phyloP scores from a whole-genome alignment of 2,113 vertebrate genomes.

The Pomatorhinus ruficollis region DNA sequence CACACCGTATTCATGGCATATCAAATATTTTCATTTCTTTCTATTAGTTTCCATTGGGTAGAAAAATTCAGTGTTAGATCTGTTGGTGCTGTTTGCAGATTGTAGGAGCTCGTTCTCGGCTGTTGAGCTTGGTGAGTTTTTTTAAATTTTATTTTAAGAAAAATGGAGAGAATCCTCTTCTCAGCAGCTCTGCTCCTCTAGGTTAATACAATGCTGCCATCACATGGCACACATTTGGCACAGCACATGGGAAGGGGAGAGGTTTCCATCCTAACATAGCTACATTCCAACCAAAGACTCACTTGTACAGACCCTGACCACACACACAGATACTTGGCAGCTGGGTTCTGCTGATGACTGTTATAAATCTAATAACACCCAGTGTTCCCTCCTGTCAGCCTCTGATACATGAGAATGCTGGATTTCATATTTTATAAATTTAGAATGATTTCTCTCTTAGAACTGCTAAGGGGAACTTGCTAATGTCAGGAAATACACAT shows the following conservation, averaged over 20 bases:
- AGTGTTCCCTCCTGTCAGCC: neutral
- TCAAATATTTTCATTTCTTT: neutral
- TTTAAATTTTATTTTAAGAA: neutral
- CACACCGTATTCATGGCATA: neutral
- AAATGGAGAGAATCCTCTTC: neutral
- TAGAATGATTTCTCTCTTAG: neutral
- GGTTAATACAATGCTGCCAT: conserved; percentile 71
- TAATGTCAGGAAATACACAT: neutral
- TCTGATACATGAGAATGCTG: neutral
- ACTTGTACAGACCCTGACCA: neutral
- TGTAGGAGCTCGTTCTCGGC: neutral
- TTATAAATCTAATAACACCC: neutral
- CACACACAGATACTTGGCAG: accelerated
- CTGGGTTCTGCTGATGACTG: accelerated
- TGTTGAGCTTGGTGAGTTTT: neutral
- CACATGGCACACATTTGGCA: neutral
- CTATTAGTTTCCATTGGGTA: neutral
- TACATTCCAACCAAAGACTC: neutral
- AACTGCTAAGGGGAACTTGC: neutral
- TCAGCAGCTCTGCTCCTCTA: neutral
- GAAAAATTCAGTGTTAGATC: neutral
- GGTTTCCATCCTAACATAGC: neutral
- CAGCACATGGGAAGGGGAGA: accelerated
- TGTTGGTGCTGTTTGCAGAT: neutral
- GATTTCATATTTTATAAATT: neutral